Conservation (phyloP, 2,888 invertebrate genomes). For the Hydriomena furcata region DNA sequence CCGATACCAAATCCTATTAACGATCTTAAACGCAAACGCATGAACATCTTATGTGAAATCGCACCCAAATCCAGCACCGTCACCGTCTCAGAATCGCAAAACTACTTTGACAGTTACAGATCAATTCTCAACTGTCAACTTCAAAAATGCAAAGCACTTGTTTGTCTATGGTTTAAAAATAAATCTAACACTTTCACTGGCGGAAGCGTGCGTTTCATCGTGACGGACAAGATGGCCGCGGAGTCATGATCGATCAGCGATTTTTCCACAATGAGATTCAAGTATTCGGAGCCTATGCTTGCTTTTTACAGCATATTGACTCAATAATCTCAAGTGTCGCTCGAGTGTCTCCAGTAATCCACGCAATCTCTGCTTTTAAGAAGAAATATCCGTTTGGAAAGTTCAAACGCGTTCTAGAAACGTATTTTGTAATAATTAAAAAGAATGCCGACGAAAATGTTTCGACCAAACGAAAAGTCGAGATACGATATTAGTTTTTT, state of each 20-base stretch:
- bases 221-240: conserved; percentile 40
- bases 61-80: not conserved
- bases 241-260: conserved; percentile 40
- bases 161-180: conserved; percentile 32
- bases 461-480: too few species aligned
- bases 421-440: too few species aligned
- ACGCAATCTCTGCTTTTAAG: too few species aligned
- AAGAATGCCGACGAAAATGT: too few species aligned
- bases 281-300: conserved; percentile 9
- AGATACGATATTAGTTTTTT: too few species aligned
- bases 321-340: not conserved
- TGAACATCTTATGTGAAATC: too few species aligned
- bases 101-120: conserved; percentile 11
- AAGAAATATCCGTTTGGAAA: too few species aligned
- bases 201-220: conserved; percentile 37
- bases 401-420: too few species aligned
- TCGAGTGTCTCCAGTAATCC: too few species aligned
- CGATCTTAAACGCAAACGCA: too few species aligned
- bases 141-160: conserved; percentile 18
- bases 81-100: too few species aligned
- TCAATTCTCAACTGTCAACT: conserved; percentile 20
- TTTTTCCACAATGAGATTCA: conserved; percentile 30
- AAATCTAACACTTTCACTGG: conserved; percentile 38
- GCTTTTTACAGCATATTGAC: conserved; percentile 5
- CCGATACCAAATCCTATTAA: too few species aligned